A percentile compares a stretch with the other conserved stretches of the same genome.
Evolutionary conservation across 1,140 invertebrate genomes (phyloP).

Genomic region (Cyphomyrmex costatus): DNA sequence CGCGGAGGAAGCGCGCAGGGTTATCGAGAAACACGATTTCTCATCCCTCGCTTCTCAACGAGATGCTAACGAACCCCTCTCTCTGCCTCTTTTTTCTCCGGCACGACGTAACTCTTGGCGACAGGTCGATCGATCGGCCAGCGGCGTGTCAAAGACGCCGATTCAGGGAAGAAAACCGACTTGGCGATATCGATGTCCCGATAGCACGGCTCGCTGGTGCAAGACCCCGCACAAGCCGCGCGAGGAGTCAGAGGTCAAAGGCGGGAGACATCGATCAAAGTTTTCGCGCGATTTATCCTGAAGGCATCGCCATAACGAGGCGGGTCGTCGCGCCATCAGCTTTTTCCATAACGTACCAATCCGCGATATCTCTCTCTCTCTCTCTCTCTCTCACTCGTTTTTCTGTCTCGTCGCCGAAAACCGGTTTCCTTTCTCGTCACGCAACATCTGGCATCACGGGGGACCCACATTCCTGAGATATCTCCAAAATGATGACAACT

Average conservation of each 20-base stretch:
- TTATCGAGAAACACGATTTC: slow-evolving; percentile 64
- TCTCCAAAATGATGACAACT: slow-evolving; percentile 61
- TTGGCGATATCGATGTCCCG: slow-evolving; percentile 70
- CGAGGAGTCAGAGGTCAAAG: slow-evolving; percentile 66
- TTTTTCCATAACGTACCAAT: slow-evolving; percentile 51
- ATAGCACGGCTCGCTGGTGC: slow-evolving; percentile 67
- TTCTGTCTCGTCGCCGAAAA: slow-evolving; percentile 53
- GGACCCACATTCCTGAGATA: slow-evolving; percentile 59
- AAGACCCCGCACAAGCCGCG: slow-evolving; percentile 25
- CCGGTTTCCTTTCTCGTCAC: slow-evolving; percentile 72
- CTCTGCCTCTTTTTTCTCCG: slow-evolving; percentile 29
- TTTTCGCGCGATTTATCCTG: slow-evolving; percentile 74
- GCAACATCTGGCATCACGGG: slow-evolving; percentile 71
- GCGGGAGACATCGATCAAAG: slow-evolving; percentile 72
- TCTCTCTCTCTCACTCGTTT: not conserved
- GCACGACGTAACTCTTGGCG: slow-evolving; percentile 27
- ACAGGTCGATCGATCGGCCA: slow-evolving; percentile 63
- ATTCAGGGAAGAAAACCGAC: slow-evolving; percentile 60
- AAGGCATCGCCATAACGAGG: slow-evolving; percentile 51
- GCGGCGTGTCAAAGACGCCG: slow-evolving; percentile 57
- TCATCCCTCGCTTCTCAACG: slow-evolving; percentile 59
- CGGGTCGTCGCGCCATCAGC: slow-evolving; percentile 57
- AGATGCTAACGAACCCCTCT: slow-evolving; percentile 66
- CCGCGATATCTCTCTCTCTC: not conserved
- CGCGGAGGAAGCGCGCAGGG: slow-evolving; percentile 31